Base-by-base conservation (phyloP, 1,140 invertebrate species). In the Dendrolimus punctatus region DNA sequence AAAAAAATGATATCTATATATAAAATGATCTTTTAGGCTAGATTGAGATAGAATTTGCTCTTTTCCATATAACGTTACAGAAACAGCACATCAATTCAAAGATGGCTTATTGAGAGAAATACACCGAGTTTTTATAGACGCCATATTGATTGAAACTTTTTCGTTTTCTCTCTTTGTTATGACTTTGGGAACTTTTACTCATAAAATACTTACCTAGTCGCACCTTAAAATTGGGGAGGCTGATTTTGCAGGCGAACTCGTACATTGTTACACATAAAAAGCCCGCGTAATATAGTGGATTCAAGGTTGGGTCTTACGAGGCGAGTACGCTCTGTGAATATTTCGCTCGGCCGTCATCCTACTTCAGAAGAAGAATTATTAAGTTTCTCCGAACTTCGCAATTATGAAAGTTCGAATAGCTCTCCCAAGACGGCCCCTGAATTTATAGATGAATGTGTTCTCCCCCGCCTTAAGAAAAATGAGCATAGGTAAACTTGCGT, bases 381-480 rank as follows among this genome's bases (percentile, higher is more conserved):
- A 86, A 86, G 80, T 86, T 86, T 77, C 73, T 55, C 62, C 77
- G 72, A 85, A 86, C 81, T 86, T 82, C 75, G 77, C 81, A 86
- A 86, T 86, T 86, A 86, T 85, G 81, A 85, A 83, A 86, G 81
- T 86, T 86, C 74, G 75, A 83, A 86, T 86, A 82, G 83, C 83
- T 85, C 78, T 78, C 68, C 64, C 66, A 78, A 81, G 83, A 83
- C 83, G 78, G 74, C 71, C 66, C 73, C 81, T 76, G 83, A 85
- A 86, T 86, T 86, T 83, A 86, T 86, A 86, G 76, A 82, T 80
- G 79, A 83, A 80, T 83, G 60, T 82, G 75, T 83, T 73, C 68
- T 73, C 66, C 58, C 61, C 59, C 23, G 23, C 23, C 1, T 3
- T 23, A 23, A 23, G 23, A 23, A 23, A 23, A 23, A 23, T 23